Evolutionary conservation across 1,140 invertebrate species (phyloP), one percentile per base, ranked within the genome.

Genomic region (Asbolus verrucosus): DNA sequence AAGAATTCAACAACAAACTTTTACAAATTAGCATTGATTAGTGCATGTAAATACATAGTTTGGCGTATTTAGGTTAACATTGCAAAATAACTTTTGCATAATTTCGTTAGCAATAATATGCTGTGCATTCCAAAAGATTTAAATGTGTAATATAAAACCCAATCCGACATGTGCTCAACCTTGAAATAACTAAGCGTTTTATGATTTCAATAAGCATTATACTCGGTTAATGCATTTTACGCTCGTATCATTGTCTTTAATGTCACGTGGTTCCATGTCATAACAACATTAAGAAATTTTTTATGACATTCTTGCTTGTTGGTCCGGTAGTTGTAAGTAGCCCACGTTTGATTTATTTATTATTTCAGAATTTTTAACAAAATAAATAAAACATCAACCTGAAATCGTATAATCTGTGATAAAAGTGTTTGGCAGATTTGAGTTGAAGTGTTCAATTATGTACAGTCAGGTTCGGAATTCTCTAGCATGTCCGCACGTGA

Each of bases 171-270:
- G 61, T 63, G 36, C 36, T 39, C 59, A 62, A 62, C 59, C 59
- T 62, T 62, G 59, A 62, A 62, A 62, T 62, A 62, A 62, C 59
- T 62, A 62, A 38, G 59, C 59, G 59, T 62, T 62, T 62, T 39
- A 62, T 36, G 15, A 62, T 62, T 62, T 62, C 59, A 62, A 62
- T 62, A 39, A 62, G 59, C 59, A 62, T 62, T 62, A 62, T 38
- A 15, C 14, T 62, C 30, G 21, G 19, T 24, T 54, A 54, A 54
- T 54, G 46, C 46, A 54, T 54, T 54, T 50, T 54, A 54, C 46
- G 46, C 46, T 54, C 46, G 46, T 54, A 54, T 54, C 46, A 54
- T 54, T 54, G 46, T 54, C 46, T 54, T 46, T 54, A 54, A 54
- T 11, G 33, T 50, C 43, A 50, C 43, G 43, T 54, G 46, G 46